Evolutionary conservation across 2,113 vertebrate genomes (phyloP), one percentile per base, ranked within the genome.

Genomic region (Prietella phreatophila): DNA sequence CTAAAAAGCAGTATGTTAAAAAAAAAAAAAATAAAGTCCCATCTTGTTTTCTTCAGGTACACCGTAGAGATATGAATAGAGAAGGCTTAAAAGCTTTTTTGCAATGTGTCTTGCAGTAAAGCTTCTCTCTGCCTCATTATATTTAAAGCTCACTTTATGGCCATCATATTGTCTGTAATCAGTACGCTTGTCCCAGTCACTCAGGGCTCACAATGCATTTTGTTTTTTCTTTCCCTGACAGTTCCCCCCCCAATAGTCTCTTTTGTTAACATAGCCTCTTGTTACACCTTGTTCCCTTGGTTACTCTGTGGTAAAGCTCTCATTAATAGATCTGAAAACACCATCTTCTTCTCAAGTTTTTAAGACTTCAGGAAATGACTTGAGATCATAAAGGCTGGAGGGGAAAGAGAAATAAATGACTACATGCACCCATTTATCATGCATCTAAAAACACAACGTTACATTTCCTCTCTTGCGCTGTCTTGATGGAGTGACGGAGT

Each of bases 271-370:
- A 67, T 85, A 89, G 50, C 83, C 65, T 88, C 85, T 88, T 67
- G 90, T 91, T 91, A 90, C 87, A 88, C 60, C 84, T 61, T 30
- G 86, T 94, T 75, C 15, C 93, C 88, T 91, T 94, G 94, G 93
- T 91, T 90, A 94, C 91, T 47, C 89, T 69, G 86, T 63, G 88
- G 87, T 85, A 81, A 84, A 53, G 69, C 73, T 85, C 83, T 91
- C 83, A 87, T 89, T 85, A 90, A 87, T 89, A 88, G 83, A 89
- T 79, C 84, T 55, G 42, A 63, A 33, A 47, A 75, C 33, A 90
- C 71, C 80, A 73, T 75, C 91, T 93, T 92, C 86, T 82, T 63
- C 91, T 89, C 82, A 91, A 91, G 91, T 91, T 92, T 92, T 83
- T 90, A 83, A 91, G 30, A 86, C 83, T 42, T 33, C 87, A 88